A percentile compares a stretch with the other conserved stretches of the same genome.
Conservation (phyloP, 2,888 invertebrate species). For the Drosophila colorata region DNA sequence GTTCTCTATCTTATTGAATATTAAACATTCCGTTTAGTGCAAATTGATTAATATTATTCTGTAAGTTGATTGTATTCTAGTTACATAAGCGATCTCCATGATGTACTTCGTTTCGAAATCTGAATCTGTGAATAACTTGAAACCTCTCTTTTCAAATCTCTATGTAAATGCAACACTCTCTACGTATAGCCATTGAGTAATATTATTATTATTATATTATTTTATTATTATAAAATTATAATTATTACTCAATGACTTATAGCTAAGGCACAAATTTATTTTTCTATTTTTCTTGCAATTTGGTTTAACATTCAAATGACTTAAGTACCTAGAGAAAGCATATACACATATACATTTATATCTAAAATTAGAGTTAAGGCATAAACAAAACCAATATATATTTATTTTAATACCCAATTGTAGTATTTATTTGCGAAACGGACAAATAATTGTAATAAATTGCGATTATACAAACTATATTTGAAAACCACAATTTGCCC, state of each 20-base stretch:
- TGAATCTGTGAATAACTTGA: slow-evolving; percentile 42
- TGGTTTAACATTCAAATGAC: slow-evolving; percentile 55
- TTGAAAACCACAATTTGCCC: slow-evolving; percentile 19
- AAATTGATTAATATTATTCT: slow-evolving; percentile 50
- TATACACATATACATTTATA: slow-evolving; percentile 44
- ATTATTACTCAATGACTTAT: no score
- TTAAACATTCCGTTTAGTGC: slow-evolving; percentile 74
- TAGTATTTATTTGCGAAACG: slow-evolving; percentile 63
- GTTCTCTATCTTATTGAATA: slow-evolving; percentile 29
- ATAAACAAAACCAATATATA: slow-evolving; percentile 28
- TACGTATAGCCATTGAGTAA: slow-evolving; percentile 23
- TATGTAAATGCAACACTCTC: slow-evolving; percentile 30
- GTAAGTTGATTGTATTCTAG: slow-evolving; percentile 51
- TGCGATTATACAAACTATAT: slow-evolving; percentile 20
- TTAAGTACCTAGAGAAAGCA: slow-evolving; percentile 75
- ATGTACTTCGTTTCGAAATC: slow-evolving; percentile 62
- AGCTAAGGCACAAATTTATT: slow-evolving; percentile 46
- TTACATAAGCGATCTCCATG: slow-evolving; percentile 67
- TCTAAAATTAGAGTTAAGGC: slow-evolving; percentile 41
- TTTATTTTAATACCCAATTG: slow-evolving; percentile 63
- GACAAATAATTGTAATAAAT: slow-evolving; percentile 71
- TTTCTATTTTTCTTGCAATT: slow-evolving; percentile 27
- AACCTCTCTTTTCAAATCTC: slow-evolving; percentile 46
- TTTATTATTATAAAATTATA: no score
- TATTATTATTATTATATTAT: no score